Evolutionary conservation across 1,140 invertebrate species (phyloP), one percentile per base, ranked within the genome.

Genomic region (Procambarus clarkii): DNA sequence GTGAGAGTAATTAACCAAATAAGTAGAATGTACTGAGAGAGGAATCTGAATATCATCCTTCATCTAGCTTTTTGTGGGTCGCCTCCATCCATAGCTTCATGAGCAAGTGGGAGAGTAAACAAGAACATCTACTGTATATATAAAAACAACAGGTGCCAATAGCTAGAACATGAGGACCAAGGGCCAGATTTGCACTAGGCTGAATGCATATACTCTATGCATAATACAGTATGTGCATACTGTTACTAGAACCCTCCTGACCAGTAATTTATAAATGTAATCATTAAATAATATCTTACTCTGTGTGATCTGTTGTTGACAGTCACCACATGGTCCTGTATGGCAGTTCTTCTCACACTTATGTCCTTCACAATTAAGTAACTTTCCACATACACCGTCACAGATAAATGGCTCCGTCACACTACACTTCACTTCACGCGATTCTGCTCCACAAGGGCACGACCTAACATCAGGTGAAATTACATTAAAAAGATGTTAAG

Each of bases 281-380:
- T 77, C 2, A 44, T 54, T 48, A 45, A 77, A 18, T 76, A 46
- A 50, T 5, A 91, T 7, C 92, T 92, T 93, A 95, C 95, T 93
- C 93, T 97, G 96, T 79, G 95, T 94, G n/a, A 97, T 94, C 54
- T 94, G 95, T 77, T 96, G 94, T 3, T 94, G 88, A 94, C 96
- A 97, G 50, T 94, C 89, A 18, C 90, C 93, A 94, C 96, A 97
- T 13, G 94, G 94, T 76, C 96, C 97, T 50, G 95, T 94, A 94
- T 98, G 98, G 94, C 98, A 98, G 0, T 94, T 93, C 90, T 95
- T 94, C 81, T 95, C 94, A 94, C 98, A 98, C 77, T 95, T 95
- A 94, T 98, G 98, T 94, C 97, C 94, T 21, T 95, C 95, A 95
- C 98, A 98, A 82, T 96, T 96, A 0, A 98, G 95, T 7, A 94